Conservation (phyloP, 2,888 invertebrate species). For the Gisinianus flammeolus region DNA sequence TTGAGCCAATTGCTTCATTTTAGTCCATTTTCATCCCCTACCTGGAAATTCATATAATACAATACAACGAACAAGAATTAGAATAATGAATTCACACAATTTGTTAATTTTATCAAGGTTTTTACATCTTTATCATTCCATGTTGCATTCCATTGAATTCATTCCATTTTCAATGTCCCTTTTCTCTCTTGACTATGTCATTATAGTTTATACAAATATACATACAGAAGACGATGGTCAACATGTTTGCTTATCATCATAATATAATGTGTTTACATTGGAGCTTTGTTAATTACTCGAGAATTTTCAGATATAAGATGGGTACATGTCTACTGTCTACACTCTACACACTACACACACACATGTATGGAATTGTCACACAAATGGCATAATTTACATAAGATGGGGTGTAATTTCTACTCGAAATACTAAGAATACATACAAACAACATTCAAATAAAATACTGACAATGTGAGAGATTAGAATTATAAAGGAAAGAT, state of each 20-base stretch:
- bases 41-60: slow-evolving; percentile 10
- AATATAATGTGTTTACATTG: too few species aligned
- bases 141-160: neutral
- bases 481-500: neutral
- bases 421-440: neutral
- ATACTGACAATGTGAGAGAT: neutral
- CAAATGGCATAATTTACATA: neutral
- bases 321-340: too few species aligned
- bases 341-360: too few species aligned
- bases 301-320: too few species aligned
- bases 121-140: slow-evolving; percentile 23
- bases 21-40: slow-evolving; percentile 27
- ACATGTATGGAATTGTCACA: neutral
- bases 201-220: neutral
- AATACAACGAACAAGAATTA: slow-evolving; percentile 19
- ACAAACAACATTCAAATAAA: too few species aligned
- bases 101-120: slow-evolving; percentile 34
- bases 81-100: slow-evolving; percentile 17
- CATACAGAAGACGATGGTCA: too few species aligned
- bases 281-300: too few species aligned
- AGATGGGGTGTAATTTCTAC: neutral
- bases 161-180: slow-evolving; percentile 7
- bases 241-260: too few species aligned
- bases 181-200: neutral
- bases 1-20: slow-evolving; percentile 37